phyloP scores from a whole-genome alignment of 2,888 invertebrate genomes.

The Hirtodrosophila histrioides region DNA sequence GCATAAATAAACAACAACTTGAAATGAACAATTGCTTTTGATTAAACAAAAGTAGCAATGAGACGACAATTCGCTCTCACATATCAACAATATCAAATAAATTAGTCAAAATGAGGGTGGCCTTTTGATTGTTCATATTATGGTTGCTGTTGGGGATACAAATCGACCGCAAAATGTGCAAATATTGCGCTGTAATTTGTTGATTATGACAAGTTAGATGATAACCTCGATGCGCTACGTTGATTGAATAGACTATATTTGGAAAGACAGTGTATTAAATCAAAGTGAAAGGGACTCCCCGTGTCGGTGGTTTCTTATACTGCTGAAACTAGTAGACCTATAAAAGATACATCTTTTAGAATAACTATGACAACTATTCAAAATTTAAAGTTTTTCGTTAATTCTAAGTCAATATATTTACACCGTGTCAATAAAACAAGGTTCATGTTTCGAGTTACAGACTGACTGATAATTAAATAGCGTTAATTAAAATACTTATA shows the following conservation, averaged over 20 bases:
- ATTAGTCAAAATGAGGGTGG: constrained; percentile 78
- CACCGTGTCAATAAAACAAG: too few relatives aligned
- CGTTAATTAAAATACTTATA: too few relatives aligned
- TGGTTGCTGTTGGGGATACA: constrained; percentile 22
- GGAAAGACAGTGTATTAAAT: neutral
- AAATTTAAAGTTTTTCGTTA: too few relatives aligned
- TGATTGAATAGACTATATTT: neutral
- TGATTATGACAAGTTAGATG: constrained; percentile 36
- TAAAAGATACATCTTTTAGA: too few relatives aligned
- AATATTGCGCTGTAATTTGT: constrained; percentile 39
- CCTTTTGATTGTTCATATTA: constrained; percentile 47
- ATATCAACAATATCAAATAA: constrained; percentile 72
- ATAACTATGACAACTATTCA: too few relatives aligned
- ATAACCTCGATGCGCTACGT: constrained; percentile 35
- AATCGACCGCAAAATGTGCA: constrained; percentile 57
- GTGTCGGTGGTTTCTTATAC: too few relatives aligned
- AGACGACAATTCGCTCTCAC: constrained; percentile 50
- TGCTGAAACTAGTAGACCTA: too few relatives aligned
- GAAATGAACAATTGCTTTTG: constrained; percentile 80
- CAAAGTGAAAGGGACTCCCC: too few relatives aligned
- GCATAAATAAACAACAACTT: constrained; percentile 53
- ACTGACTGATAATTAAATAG: too few relatives aligned
- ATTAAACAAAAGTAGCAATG: constrained; percentile 79
- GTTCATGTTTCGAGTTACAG: too few relatives aligned
- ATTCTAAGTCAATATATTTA: too few relatives aligned